Conservation (phyloP, 2,113 vertebrate genomes). For the Mesocricetus auratus region DNA sequence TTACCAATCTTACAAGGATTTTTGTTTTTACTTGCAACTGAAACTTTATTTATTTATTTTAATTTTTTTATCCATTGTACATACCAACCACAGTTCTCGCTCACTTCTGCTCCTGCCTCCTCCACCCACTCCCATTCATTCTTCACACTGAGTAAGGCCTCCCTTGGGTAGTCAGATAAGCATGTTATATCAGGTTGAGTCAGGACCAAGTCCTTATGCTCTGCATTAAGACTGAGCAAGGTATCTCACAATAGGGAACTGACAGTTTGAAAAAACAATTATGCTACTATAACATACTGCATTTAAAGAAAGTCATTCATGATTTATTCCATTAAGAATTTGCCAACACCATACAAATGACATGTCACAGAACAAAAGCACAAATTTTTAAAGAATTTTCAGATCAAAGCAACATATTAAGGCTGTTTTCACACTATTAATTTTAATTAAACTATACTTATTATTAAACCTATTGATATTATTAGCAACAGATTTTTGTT, state of each 20-base stretch:
- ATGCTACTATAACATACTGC: conserved; percentile 43
- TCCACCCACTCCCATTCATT: too few relatives aligned
- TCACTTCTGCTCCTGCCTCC: too few relatives aligned
- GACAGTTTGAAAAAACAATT: conserved; percentile 46
- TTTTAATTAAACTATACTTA: not conserved
- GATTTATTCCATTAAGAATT: conserved; percentile 48
- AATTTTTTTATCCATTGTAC: not conserved
- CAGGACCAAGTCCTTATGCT: too few relatives aligned
- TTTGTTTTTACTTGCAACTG: conserved; percentile 65
- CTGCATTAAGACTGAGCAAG: too few relatives aligned
- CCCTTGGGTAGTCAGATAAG: too few relatives aligned
- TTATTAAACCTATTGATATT: conserved; percentile 51
- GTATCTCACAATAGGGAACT: not conserved
- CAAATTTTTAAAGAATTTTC: not conserved
- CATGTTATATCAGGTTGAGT: too few relatives aligned
- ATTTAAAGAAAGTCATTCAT: conserved; percentile 35
- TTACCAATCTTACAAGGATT: conserved; percentile 50
- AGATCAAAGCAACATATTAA: not conserved
- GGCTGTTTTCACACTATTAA: not conserved
- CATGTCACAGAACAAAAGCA: not conserved
- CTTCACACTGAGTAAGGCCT: too few relatives aligned
- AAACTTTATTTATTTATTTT: not conserved
- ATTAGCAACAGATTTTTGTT: conserved; percentile 9
- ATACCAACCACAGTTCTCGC: too few relatives aligned
- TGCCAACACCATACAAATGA: not conserved